Conservation (phyloP, 2,113 vertebrate species). For the Steatornis caripensis region DNA sequence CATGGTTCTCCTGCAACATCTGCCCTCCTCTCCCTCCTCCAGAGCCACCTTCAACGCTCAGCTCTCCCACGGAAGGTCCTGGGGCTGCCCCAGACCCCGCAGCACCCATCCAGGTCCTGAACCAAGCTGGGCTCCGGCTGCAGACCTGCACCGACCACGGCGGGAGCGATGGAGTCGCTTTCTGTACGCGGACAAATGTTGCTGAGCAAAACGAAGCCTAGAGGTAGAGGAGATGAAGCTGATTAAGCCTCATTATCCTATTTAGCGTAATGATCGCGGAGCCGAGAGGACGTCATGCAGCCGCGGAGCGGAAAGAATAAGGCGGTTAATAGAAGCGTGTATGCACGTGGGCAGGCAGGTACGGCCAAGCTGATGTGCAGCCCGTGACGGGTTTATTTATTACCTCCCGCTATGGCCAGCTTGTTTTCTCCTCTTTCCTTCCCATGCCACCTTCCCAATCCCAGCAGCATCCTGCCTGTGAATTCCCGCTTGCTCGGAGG, state of each 20-base stretch:
- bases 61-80: neutral
- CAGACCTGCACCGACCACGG: neutral
- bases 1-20: neutral
- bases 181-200: fast-evolving
- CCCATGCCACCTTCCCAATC: neutral
- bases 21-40: neutral
- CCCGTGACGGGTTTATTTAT: fast-evolving
- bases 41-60: fast-evolving
- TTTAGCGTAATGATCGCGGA: neutral
- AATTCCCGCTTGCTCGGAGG: fast-evolving
- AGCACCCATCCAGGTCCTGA: neutral
- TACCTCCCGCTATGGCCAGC: fast-evolving
- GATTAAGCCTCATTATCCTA: conserved; percentile 19
- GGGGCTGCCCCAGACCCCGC: fast-evolving
- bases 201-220: neutral
- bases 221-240: neutral
- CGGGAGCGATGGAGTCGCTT: fast-evolving
- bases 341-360: neutral
- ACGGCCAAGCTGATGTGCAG: neutral
- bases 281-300: neutral
- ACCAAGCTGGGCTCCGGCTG: fast-evolving
- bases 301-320: neutral
- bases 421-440: neutral
- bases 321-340: fast-evolving
- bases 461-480: neutral